Percentiles rank a stretch among this genome's conserved stretches.
Evolutionary conservation across 2,888 invertebrate species (phyloP).

Genomic region (Scaptomyza cyrtandrae): DNA sequence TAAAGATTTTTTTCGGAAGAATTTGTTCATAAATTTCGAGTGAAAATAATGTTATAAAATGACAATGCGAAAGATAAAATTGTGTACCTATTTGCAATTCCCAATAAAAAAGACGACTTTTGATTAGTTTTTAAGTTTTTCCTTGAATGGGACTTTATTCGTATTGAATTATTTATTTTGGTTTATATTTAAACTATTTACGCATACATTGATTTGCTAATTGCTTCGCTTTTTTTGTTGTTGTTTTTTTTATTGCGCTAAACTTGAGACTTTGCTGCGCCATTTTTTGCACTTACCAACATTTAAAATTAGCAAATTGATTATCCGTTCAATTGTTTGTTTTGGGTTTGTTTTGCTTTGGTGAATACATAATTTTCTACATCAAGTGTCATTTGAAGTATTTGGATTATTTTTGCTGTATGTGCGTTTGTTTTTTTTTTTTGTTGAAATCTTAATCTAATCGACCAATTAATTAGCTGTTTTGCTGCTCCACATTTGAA

Average conservation of each 20-base stretch:
- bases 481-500: conserved; percentile 24
- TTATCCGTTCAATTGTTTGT: conserved; percentile 17
- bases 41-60: no score
- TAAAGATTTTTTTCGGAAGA: no score
- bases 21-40: no score
- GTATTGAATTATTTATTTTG: conserved; percentile 65
- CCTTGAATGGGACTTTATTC: conserved; percentile 62
- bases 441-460: conserved; percentile 55
- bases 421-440: conserved; percentile 17
- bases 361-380: conserved; percentile 47
- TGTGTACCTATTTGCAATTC: no score
- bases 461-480: conserved; percentile 30
- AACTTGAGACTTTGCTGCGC: conserved; percentile 3
- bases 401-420: conserved; percentile 22
- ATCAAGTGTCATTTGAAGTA: conserved; percentile 36
- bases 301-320: conserved; percentile 32
- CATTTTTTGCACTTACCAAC: conserved; percentile 1
- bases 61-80: no score
- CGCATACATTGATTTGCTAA: conserved; percentile 53
- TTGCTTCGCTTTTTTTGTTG: background rate
- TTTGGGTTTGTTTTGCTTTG: conserved; percentile 3
- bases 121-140: conserved; percentile 15
- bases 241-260: conserved; percentile 3
- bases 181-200: conserved; percentile 72
- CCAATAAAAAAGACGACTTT: background rate